Conservation (phyloP, 2,888 invertebrate genomes). For the Ornithoptera priamus region DNA sequence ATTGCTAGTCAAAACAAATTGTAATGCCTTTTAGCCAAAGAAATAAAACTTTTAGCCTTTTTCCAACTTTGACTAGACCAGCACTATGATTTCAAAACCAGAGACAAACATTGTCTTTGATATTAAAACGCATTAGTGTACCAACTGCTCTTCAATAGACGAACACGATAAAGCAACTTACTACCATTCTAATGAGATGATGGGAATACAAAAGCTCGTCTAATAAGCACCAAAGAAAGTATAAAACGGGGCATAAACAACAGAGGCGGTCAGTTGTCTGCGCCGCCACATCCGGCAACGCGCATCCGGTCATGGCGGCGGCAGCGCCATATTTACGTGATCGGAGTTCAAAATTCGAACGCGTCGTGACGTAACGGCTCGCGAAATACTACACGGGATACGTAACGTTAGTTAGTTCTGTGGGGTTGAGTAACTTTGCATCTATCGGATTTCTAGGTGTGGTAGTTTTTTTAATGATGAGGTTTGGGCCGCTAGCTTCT, state of each 20-base stretch:
- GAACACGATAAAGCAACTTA: background rate
- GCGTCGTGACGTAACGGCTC: slow-evolving; percentile 31
- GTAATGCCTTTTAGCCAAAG: too few species aligned
- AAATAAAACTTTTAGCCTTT: too few species aligned
- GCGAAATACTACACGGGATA: slow-evolving; percentile 12
- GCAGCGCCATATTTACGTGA: slow-evolving; percentile 38
- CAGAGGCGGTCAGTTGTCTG: slow-evolving; percentile 25
- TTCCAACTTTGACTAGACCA: too few species aligned
- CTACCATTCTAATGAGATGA: background rate
- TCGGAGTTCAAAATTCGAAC: slow-evolving; percentile 30
- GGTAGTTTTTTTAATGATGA: too few species aligned
- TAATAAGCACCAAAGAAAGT: slow-evolving; percentile 19
- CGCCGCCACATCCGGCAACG: slow-evolving; percentile 26
- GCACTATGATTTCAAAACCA: too few species aligned
- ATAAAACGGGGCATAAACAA: slow-evolving; percentile 26
- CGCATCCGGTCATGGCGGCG: slow-evolving; percentile 36
- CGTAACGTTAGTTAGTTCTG: slow-evolving; percentile 23
- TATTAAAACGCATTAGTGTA: too few species aligned
- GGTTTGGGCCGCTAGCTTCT: too few species aligned
- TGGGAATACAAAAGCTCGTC: background rate
- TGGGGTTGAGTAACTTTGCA: slow-evolving; percentile 4
- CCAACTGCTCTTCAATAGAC: background rate
- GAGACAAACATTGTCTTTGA: too few species aligned
- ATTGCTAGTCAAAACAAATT: too few species aligned
- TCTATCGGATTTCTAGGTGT: background rate